These are phyloP conservation scores for Acinonyx jubatus DNA, from an alignment of 2,113 vertebrate species.

Conservation along the genomic window DNA sequence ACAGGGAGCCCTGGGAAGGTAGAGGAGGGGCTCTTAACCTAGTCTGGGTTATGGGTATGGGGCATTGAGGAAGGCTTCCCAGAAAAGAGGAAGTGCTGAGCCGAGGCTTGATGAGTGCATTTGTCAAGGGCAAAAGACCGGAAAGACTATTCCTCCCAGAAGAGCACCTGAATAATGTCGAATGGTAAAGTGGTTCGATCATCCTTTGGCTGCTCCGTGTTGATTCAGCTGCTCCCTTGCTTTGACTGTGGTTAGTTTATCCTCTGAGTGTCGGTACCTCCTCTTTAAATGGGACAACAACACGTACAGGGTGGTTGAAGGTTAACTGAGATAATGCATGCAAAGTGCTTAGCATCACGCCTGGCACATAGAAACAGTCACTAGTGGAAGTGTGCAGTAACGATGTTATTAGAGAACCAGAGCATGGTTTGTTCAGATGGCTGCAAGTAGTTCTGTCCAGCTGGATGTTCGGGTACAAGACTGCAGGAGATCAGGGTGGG, in stretches of 20 bases:
- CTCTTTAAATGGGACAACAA: background rate
- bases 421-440: slow-evolving; percentile 16
- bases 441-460: slow-evolving; percentile 20
- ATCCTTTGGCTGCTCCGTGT: background rate
- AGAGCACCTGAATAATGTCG: background rate
- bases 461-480: background rate
- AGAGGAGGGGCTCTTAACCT: background rate
- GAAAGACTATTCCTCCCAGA: background rate
- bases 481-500: background rate
- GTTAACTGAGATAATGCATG: background rate
- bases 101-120: background rate
- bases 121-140: background rate
- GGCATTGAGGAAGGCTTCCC: background rate
- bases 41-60: background rate
- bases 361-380: background rate
- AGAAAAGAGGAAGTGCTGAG: background rate
- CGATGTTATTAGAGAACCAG: slow-evolving; percentile 1
- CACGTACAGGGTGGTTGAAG: background rate
- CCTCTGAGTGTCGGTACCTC: background rate
- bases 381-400: background rate
- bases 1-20: background rate
- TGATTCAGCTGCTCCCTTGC: background rate
- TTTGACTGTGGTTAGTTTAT: slow-evolving; percentile 24
- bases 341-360: background rate
- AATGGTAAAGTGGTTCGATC: background rate